phyloP scores from a whole-genome alignment of 2,797 vertebrate species.

The Megaceryle alcyon region DNA sequence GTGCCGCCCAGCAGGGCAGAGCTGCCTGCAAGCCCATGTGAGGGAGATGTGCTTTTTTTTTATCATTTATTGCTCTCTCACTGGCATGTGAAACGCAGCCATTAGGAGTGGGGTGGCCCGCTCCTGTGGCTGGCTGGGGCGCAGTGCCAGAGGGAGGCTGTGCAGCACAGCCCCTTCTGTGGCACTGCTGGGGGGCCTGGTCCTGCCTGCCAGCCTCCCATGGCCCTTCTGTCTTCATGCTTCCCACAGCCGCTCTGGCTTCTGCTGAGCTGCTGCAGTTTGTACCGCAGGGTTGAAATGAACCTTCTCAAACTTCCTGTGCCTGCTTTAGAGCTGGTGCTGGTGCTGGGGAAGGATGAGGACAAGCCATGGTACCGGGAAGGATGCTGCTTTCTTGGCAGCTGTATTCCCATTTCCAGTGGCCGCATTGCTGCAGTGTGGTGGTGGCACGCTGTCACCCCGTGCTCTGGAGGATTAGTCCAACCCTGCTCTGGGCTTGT shows the following conservation, averaged over 20 bases:
- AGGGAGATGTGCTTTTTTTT: not conserved
- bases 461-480: not conserved
- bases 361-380: not conserved
- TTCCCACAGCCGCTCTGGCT: not conserved
- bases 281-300: not conserved
- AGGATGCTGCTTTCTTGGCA: not conserved
- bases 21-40: not conserved
- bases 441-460: accelerated
- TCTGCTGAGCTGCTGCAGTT: not conserved
- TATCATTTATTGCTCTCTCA: not conserved
- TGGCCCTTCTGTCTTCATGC: not conserved
- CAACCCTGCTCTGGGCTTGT: not conserved
- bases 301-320: not conserved
- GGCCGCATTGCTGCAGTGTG: not conserved
- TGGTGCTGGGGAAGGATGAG: not conserved
- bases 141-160: accelerated
- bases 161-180: not conserved
- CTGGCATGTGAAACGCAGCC: accelerated
- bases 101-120: not conserved
- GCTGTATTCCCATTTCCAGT: not conserved
- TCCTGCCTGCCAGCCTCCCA: not conserved
- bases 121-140: accelerated
- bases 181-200: not conserved
- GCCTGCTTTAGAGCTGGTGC: not conserved
- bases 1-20: not conserved